phyloP scores from a whole-genome alignment of 2,888 invertebrate species.

The Oligia fasciuncula region DNA sequence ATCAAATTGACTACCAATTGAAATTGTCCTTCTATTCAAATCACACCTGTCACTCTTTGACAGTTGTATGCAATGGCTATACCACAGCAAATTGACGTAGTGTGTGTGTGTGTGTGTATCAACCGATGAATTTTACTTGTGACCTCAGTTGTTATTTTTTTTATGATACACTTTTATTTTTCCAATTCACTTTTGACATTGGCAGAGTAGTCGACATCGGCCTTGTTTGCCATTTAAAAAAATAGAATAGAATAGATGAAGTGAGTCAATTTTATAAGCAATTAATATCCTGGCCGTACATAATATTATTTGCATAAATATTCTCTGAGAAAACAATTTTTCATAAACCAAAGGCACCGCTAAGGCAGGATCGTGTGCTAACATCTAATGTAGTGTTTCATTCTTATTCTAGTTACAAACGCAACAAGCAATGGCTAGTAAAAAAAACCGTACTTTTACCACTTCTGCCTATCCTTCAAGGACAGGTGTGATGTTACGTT shows the following conservation, averaged over 20 bases:
- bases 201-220: too few species aligned
- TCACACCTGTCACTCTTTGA: not conserved
- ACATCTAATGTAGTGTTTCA: conserved; percentile 23
- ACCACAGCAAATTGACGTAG: not conserved
- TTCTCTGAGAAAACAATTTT: conserved; percentile 11
- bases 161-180: too few species aligned
- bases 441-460: not conserved
- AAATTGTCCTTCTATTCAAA: not conserved
- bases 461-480: not conserved
- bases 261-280: not conserved
- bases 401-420: conserved; percentile 18
- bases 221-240: too few species aligned
- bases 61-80: not conserved
- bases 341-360: conserved; percentile 59
- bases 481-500: not conserved
- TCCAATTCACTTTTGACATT: too few species aligned
- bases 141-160: too few species aligned
- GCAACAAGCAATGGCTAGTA: conserved; percentile 1
- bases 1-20: not conserved
- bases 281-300: not conserved
- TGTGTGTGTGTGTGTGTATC: too few species aligned
- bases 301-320: conserved; percentile 11
- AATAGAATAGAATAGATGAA: too few species aligned
- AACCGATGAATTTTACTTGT: too few species aligned
- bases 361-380: conserved; percentile 46